phyloP scores from a whole-genome alignment of 2,888 invertebrate species.

The Sinhomidia bicolor region DNA sequence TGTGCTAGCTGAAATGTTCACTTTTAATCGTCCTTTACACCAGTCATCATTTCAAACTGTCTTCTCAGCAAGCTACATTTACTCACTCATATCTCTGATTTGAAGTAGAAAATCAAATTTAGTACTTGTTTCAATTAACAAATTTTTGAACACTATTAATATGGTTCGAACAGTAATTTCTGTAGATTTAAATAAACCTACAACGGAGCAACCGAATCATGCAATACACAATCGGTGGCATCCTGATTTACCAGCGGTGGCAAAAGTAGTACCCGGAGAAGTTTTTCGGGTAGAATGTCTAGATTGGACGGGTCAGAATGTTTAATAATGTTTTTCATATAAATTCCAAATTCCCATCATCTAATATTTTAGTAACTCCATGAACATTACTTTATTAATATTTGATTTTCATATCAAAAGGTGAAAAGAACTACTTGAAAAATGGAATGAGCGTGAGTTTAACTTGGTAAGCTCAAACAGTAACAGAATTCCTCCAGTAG shows the following conservation, averaged over 20 bases:
- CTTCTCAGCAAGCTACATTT: too few relatives aligned
- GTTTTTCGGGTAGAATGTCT: conserved; percentile 75
- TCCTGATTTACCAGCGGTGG: conserved; percentile 74
- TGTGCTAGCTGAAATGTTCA: too few relatives aligned
- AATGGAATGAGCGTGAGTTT: conserved; percentile 74
- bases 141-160: neutral
- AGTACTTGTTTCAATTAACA: too few relatives aligned
- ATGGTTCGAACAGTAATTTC: conserved; percentile 67
- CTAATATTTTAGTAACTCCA: too few relatives aligned
- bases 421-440: conserved; percentile 62
- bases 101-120: too few relatives aligned
- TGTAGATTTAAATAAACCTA: conserved; percentile 57
- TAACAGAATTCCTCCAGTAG: conserved; percentile 61
- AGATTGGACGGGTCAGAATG: conserved; percentile 69
- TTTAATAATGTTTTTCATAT: neutral
- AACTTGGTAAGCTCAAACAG: conserved; percentile 58
- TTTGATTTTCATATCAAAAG: conserved; percentile 38
- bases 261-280: conserved; percentile 68
- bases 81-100: too few relatives aligned
- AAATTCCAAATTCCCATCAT: neutral
- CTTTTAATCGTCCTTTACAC: too few relatives aligned
- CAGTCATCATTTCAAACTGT: too few relatives aligned
- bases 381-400: too few relatives aligned
- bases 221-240: conserved; percentile 75
- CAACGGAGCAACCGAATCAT: conserved; percentile 38